Percentiles rank a stretch among this genome's conserved stretches.
Evolutionary conservation across 2,797 vertebrate genomes (phyloP).

Genomic region (Argentina silus): DNA sequence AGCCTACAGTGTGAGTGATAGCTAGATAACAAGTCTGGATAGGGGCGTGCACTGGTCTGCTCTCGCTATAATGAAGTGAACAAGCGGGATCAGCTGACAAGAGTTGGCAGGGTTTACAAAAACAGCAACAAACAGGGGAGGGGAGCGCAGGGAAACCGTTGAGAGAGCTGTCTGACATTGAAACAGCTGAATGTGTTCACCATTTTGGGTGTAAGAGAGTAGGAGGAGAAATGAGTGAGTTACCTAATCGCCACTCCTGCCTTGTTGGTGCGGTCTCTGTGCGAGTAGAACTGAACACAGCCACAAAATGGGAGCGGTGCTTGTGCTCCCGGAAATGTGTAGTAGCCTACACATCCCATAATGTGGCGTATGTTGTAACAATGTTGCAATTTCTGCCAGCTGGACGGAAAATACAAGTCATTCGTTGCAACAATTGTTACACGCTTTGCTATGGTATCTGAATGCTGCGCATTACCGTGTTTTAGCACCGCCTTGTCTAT

Average conservation of each 20-base stretch:
- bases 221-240: slow-evolving; percentile 27
- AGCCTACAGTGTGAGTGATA: no score
- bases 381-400: neutral
- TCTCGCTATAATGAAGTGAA: slow-evolving; percentile 65
- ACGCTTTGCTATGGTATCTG: neutral
- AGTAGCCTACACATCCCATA: neutral
- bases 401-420: neutral
- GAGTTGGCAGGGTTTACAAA: slow-evolving; percentile 76
- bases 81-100: slow-evolving; percentile 86
- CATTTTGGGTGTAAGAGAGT: slow-evolving; percentile 56
- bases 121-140: slow-evolving; percentile 64
- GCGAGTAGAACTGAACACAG: slow-evolving; percentile 27
- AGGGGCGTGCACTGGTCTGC: slow-evolving; percentile 48
- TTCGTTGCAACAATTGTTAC: neutral
- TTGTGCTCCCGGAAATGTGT: slow-evolving; percentile 48
- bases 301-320: slow-evolving; percentile 56
- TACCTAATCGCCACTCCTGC: slow-evolving; percentile 44
- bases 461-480: neutral
- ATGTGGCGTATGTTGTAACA: neutral
- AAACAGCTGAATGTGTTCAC: slow-evolving; percentile 43
- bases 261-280: slow-evolving; percentile 9
- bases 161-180: slow-evolving; percentile 27
- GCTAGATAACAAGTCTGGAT: slow-evolving; percentile 35
- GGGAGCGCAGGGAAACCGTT: slow-evolving; percentile 16
- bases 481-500: neutral